A percentile compares a stretch with the other conserved stretches of the same genome.
phyloP scores from a whole-genome alignment of 2,888 invertebrate genomes.

The Myopa tessellatipennis region DNA sequence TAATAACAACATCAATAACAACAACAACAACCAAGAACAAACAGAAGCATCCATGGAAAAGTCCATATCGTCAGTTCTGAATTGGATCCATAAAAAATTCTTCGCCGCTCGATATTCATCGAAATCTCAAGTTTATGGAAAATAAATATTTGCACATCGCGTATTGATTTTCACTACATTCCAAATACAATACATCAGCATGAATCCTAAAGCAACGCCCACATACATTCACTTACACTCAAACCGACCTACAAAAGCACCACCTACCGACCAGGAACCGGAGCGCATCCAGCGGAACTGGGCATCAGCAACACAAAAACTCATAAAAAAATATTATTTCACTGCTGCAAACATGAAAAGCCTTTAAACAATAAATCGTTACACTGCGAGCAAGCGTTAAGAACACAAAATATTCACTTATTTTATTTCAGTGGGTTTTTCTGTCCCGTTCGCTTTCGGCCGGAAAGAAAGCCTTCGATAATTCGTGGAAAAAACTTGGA shows the following conservation, averaged over 20 bases:
- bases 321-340: slow-evolving; percentile 9
- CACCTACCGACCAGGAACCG: neutral
- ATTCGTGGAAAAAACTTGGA: neutral
- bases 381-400: slow-evolving; percentile 32
- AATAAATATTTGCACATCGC: too few species aligned
- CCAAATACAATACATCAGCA: too few species aligned
- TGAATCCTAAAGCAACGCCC: too few species aligned
- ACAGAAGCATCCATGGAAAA: too few species aligned
- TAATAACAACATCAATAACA: too few species aligned
- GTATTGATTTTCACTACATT: too few species aligned
- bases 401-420: slow-evolving; percentile 18
- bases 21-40: too few species aligned
- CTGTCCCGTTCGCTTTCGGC: neutral
- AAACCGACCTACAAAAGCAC: too few species aligned
- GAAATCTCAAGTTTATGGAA: too few species aligned
- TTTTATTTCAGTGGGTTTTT: slow-evolving; percentile 14
- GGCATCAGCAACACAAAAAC: neutral
- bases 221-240: too few species aligned
- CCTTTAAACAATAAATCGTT: slow-evolving; percentile 32
- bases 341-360: neutral
- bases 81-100: neutral
- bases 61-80: neutral
- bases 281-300: neutral
- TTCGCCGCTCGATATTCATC: neutral
- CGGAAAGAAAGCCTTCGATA: neutral